Evolutionary conservation across 2,888 invertebrate species (phyloP), one percentile per base, ranked within the genome.

Genomic region (Thymelicus acteon): DNA sequence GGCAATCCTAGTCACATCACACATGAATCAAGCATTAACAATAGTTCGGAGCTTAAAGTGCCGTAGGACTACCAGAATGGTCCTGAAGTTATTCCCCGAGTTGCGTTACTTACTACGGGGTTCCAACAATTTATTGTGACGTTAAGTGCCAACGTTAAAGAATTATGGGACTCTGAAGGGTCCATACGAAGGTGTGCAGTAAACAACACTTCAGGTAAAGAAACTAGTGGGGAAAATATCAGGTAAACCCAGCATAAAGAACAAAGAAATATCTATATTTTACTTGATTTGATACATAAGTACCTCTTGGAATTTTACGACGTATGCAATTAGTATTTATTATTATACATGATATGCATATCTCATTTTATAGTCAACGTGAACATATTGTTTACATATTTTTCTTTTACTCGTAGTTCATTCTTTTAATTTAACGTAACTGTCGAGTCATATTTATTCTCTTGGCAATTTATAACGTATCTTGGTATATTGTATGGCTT

Each of bases 91-190:
- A 47, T 40, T 5, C 24, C 48, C 4, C 5, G 1, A 24, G 13
- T 48, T 8, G 47, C 37, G 68, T 44, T 61, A 69, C 7, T 47
- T 69, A 69, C 63, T 58, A 37, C 39, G 5, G 48, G 48, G 37
- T 49, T 58, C 0, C 69, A 13, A 39, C 37, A 6, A 57, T 62
- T 63, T 63, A 58, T 63, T 52, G 57, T n/a, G 47, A 47, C 37
- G 60, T 15, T 58, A 58, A 57, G 58, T 57, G 63, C 57, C n/a
- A 31, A 37, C n/a, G 31, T 44, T 57, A 39, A 63, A 15, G 48
- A 63, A 63, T 58, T 69, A 69, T 69, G 37, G 57, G 31, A 37
- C 47, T 37, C 44, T 8, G n/a, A 31, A n/a, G 31, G 37, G 15
- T 37, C 54, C n/a, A 44, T n/a, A 47, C 2, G 19, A 64, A 63